A percentile compares a stretch with the other conserved stretches of the same genome.
phyloP scores from a whole-genome alignment of 2,888 invertebrate genomes.

The Stenoptilia bipunctidactyla region DNA sequence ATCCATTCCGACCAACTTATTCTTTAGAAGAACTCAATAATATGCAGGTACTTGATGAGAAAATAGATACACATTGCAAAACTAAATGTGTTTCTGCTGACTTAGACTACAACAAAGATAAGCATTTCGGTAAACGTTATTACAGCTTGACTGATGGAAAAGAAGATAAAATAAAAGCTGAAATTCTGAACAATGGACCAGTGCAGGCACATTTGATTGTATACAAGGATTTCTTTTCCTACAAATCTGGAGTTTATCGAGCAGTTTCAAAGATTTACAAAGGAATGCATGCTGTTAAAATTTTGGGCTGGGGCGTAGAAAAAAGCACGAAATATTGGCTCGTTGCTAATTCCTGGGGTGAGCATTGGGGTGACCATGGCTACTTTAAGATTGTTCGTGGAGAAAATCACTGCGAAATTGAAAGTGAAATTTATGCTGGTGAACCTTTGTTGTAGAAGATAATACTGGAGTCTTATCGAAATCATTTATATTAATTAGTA shows the following conservation, averaged over 20 bases:
- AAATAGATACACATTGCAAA: no score
- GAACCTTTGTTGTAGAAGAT: no score
- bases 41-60: no score
- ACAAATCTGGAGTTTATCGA: constrained; percentile 74
- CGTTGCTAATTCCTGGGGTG: constrained; percentile 87
- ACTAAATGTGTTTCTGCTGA: constrained; percentile 84
- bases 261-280: constrained; percentile 75
- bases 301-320: constrained; percentile 85
- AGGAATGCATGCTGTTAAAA: constrained; percentile 83
- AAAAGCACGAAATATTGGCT: constrained; percentile 81
- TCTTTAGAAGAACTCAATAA: no score
- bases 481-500: no score
- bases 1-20: no score
- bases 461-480: no score
- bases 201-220: constrained; percentile 84
- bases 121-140: constrained; percentile 73
- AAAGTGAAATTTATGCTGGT: no score
- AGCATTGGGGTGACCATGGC: constrained; percentile 84
- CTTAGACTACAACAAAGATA: constrained; percentile 77
- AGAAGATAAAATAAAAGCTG: constrained; percentile 75
- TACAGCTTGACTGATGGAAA: constrained; percentile 61
- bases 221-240: constrained; percentile 79
- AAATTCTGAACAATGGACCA: constrained; percentile 82
- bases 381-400: constrained; percentile 75
- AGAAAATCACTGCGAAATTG: no score